phyloP scores from a whole-genome alignment of 2,888 invertebrate species.

The Nomada ruficornis region DNA sequence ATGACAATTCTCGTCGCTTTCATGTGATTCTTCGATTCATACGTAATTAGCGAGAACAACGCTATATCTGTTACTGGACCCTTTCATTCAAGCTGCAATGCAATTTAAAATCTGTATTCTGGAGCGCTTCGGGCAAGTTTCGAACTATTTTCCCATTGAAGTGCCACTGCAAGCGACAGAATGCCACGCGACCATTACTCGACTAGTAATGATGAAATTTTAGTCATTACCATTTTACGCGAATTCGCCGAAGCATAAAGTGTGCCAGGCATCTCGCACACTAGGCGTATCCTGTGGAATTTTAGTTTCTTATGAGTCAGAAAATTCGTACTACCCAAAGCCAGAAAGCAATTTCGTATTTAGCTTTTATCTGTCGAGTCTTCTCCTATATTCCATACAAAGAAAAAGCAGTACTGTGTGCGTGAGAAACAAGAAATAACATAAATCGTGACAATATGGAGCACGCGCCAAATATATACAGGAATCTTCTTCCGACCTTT shows the following conservation, averaged over 20 bases:
- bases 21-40: neutral
- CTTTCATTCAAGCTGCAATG: constrained; percentile 3
- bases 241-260: constrained; percentile 70
- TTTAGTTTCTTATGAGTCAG: constrained; percentile 32
- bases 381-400: neutral
- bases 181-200: constrained; percentile 50
- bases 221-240: constrained; percentile 68
- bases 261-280: constrained; percentile 58
- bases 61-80: neutral
- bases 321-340: constrained; percentile 16
- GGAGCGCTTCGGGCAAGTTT: neutral
- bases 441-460: too few relatives aligned
- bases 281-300: constrained; percentile 43
- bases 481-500: too few relatives aligned
- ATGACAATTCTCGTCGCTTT: neutral
- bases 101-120: constrained; percentile 30
- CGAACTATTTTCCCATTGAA: constrained; percentile 37
- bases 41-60: neutral
- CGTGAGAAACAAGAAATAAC: too few relatives aligned
- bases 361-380: neutral
- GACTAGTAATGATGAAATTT: constrained; percentile 72
- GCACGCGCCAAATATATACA: too few relatives aligned
- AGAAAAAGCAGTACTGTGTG: too few relatives aligned
- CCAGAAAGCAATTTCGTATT: constrained; percentile 5
- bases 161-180: constrained; percentile 27